phyloP scores from a whole-genome alignment of 2,113 vertebrate species.

The Rissa tridactyla region DNA sequence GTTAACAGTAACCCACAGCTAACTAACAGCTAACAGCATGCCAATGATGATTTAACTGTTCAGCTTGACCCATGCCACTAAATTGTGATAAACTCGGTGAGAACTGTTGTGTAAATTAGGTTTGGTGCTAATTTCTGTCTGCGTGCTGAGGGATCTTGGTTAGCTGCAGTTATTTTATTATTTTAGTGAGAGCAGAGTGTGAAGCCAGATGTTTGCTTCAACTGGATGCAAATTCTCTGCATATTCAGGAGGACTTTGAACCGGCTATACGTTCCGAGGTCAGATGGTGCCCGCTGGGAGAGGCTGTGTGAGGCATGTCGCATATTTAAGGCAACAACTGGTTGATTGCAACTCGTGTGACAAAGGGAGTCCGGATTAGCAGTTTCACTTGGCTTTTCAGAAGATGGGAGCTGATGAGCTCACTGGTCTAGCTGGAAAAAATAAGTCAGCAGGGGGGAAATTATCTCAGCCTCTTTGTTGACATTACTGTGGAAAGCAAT shows the following conservation, averaged over 20 bases:
- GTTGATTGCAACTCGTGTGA: neutral
- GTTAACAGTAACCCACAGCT: neutral
- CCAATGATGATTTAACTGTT: neutral
- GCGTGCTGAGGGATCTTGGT: neutral
- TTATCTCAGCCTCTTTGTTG: constrained; percentile 60
- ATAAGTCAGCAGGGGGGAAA: constrained; percentile 52
- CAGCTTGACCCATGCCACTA: neutral
- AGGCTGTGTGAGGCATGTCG: neutral
- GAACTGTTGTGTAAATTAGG: neutral
- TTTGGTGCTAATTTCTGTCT: neutral
- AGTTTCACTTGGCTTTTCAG: constrained; percentile 38
- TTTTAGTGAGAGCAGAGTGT: neutral
- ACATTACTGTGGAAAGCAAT: constrained; percentile 40
- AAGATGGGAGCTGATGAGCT: constrained; percentile 38
- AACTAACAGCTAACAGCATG: neutral
- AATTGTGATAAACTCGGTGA: neutral
- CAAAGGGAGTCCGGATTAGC: constrained; percentile 19
- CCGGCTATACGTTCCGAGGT: neutral
- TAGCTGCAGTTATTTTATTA: neutral
- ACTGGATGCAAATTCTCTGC: neutral
- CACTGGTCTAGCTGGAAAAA: constrained; percentile 55
- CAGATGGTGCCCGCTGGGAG: neutral
- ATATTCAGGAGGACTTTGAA: neutral
- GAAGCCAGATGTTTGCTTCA: neutral
- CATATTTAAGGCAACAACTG: neutral